phyloP scores from a whole-genome alignment of 2,888 invertebrate genomes.

The Conomelus anceps region DNA sequence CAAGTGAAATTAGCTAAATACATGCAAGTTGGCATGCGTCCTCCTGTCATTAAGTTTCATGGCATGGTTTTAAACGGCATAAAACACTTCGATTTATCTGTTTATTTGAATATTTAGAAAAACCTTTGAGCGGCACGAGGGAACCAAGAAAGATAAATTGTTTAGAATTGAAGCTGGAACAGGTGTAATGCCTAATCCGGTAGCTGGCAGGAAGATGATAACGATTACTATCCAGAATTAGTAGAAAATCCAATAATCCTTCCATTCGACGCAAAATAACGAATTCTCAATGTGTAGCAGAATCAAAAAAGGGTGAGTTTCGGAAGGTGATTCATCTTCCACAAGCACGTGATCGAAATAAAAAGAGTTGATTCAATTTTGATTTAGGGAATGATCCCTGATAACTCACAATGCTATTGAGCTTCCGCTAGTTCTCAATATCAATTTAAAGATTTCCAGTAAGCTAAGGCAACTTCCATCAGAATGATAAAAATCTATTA shows the following conservation, averaged over 20 bases:
- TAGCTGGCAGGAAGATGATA: neutral
- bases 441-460: neutral
- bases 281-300: neutral
- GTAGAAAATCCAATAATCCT: neutral
- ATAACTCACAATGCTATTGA: too few relatives aligned
- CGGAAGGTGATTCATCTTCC: neutral
- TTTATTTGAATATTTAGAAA: too few relatives aligned
- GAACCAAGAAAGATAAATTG: neutral
- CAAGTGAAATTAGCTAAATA: too few relatives aligned
- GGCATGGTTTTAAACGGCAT: too few relatives aligned
- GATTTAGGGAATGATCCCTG: too few relatives aligned
- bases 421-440: neutral
- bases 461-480: neutral
- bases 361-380: neutral
- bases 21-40: too few relatives aligned
- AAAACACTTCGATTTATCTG: too few relatives aligned
- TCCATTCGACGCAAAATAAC: neutral
- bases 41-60: too few relatives aligned
- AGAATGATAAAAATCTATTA: too few relatives aligned
- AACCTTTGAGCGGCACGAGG: too few relatives aligned
- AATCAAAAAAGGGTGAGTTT: too few relatives aligned
- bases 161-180: neutral
- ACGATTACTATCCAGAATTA: neutral
- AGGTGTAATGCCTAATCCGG: neutral
- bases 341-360: neutral